These are phyloP conservation scores for Zaprionus nigranus DNA, from an alignment of 1,140 invertebrate species.

Conservation along the genomic window DNA sequence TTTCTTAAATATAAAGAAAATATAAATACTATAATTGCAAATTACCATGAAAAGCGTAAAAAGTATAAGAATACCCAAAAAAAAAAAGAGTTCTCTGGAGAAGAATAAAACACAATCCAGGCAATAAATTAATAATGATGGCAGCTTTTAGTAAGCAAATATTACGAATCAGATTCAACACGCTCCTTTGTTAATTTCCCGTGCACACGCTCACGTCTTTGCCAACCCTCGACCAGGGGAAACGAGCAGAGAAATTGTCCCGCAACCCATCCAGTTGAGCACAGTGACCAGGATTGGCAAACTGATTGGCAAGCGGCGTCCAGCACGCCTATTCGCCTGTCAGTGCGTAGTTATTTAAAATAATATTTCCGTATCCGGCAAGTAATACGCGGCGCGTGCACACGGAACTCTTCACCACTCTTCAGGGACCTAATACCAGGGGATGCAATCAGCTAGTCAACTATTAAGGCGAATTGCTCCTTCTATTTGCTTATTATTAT, in stretches of 20 bases:
- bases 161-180: slow-evolving; percentile 72
- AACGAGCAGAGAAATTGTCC: background rate
- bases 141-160: slow-evolving; percentile 61
- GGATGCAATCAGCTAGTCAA: slow-evolving; percentile 1
- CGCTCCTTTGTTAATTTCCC: slow-evolving; percentile 79
- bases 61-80: too few species aligned
- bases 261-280: slow-evolving; percentile 32
- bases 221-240: background rate
- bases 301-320: background rate
- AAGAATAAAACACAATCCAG: slow-evolving; percentile 9
- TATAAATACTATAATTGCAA: too few species aligned
- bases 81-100: too few species aligned
- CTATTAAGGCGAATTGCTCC: background rate
- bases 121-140: slow-evolving; percentile 60
- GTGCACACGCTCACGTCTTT: slow-evolving; percentile 68
- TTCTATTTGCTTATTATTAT: too few species aligned
- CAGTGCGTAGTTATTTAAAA: slow-evolving; percentile 74
- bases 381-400: slow-evolving; percentile 75
- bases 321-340: slow-evolving; percentile 27
- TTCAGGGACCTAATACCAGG: background rate
- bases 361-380: slow-evolving; percentile 79
- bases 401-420: slow-evolving; percentile 1
- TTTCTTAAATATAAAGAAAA: too few species aligned
- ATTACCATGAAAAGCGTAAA: too few species aligned
- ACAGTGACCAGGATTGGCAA: slow-evolving; percentile 8